Base-by-base conservation (phyloP, 2,888 invertebrate genomes). In the Trissolcus brochymenae region DNA sequence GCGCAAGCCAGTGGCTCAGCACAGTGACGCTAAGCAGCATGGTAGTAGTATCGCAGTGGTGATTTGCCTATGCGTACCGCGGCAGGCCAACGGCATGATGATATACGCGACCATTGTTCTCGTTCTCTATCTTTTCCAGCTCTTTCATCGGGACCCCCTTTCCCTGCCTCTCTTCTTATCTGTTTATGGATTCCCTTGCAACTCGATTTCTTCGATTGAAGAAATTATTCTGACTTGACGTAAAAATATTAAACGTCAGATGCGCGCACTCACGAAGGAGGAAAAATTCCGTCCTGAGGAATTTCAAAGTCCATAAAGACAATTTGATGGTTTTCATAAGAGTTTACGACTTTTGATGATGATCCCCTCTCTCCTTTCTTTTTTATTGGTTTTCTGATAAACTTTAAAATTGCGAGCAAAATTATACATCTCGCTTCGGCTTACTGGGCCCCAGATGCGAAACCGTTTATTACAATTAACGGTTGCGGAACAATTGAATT, bases 21-120 rank as follows among this genome's bases (percentile, higher is more conserved):
- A 66, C 54, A 57, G 56, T 62, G 40, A 67, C 29, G 25, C 25
- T 25, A 25, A 25, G 25, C 25, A 17, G 64, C 65, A 61, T 76
- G 68, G 68, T 78, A 62, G 78, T 78, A 72, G 60, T 73, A 76
- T 76, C 76, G 78, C 74, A 71, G 65, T 82, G 82, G 86, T 84
- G 87, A 88, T 88, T 88, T 88, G 88, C 87, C 88, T 87, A 87
- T 87, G 88, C 87, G 85, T 87, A 85, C 85, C 81, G 83, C 85
- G 81, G 85, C 85, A 84, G 83, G 80, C 85, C 83, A 84, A 84
- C 83, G 84, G 84, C 88, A 84, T 84, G 87, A 87, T 88, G 88
- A 88, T 88, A 88, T 88, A 88, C 87, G 87, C 85, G 87, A 82
- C 87, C 87, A 88, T 87, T 88, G 87, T 88, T 87, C 82, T 74